Evolutionary conservation across 2,888 invertebrate species (phyloP), one percentile per base, ranked within the genome.

Genomic region (Argynnis bischoffii): DNA sequence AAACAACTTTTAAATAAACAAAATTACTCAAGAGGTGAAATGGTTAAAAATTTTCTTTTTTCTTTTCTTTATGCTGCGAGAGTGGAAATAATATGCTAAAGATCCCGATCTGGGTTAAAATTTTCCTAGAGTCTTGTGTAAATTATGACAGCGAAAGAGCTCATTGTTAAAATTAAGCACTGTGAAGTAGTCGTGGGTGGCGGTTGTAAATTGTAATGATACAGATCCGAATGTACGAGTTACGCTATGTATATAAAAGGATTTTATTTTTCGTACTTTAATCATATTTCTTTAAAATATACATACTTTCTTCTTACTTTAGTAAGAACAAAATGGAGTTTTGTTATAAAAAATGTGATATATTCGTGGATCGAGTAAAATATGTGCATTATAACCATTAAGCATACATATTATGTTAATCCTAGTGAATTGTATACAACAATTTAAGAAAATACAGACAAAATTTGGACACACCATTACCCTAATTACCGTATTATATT

Each of bases 71-170:
- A 41, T 41, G 41, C 41, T 16, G 51, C 21, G 46, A 53, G 16
- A 16, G 51, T 46, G 53, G 46, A 47, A 59, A 16, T 53, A 18
- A 59, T 54, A 46, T 31, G 53, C 59, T 47, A 18, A 50, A 47
- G 53, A 53, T 50, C 16, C 18, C 54, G 16, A 26, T 54, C 51
- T 16, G n/a, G 60, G 57, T 57, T 68, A 59, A 48, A 68, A 65
- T 63, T 69, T 66, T n/a, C 54, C 47, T 41, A 31, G 55, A 67
- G 53, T 54, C 54, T 67, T 55, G 46, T 35, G 26, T 55, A 65
- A 68, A 70, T 68, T 61, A 68, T 55, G 57, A 67, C 56, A 56
- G 61, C 65, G 65, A 65, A 55, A 68, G 56, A 53, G 57, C 64
- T 64, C 70, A 50, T 67, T 70, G 61, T 70, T 46, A 26, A 53